phyloP scores from a whole-genome alignment of 1,140 invertebrate species.

The Hypothenemus hampei region DNA sequence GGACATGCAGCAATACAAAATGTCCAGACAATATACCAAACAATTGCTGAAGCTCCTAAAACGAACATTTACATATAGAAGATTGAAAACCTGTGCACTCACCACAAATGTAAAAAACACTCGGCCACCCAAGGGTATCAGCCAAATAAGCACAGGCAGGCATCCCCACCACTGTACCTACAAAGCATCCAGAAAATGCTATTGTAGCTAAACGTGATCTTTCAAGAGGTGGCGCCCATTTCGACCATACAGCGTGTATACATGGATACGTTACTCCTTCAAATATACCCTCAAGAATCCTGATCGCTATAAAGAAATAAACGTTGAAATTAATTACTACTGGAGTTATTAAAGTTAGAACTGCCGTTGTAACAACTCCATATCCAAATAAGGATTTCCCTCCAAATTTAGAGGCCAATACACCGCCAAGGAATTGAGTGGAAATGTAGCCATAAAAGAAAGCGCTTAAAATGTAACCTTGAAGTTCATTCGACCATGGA shows the following conservation, averaged over 20 bases:
- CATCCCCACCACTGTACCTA: slow-evolving; percentile 81
- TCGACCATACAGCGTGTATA: slow-evolving; percentile 81
- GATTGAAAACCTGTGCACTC: slow-evolving; percentile 24
- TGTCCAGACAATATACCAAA: slow-evolving; percentile 70
- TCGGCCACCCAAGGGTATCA: slow-evolving; percentile 74
- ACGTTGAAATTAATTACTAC: slow-evolving; percentile 65
- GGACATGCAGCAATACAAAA: slow-evolving; percentile 70
- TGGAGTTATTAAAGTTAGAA: slow-evolving; percentile 80
- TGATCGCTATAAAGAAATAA: slow-evolving; percentile 63
- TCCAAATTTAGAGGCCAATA: slow-evolving; percentile 52
- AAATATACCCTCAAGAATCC: slow-evolving; percentile 83
- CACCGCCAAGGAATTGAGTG: slow-evolving; percentile 61
- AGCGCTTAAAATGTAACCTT: slow-evolving; percentile 77
- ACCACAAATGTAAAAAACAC: slow-evolving; percentile 87
- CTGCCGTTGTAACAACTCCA: slow-evolving; percentile 75
- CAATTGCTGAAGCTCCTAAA: slow-evolving; percentile 57
- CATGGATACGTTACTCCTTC: slow-evolving; percentile 91
- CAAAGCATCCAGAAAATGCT: slow-evolving; percentile 77
- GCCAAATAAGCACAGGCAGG: slow-evolving; percentile 69
- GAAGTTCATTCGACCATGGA: slow-evolving; percentile 71
- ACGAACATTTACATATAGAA: not conserved
- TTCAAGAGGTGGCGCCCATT: slow-evolving; percentile 82
- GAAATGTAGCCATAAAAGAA: slow-evolving; percentile 82
- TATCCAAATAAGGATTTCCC: slow-evolving; percentile 68
- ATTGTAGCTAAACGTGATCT: slow-evolving; percentile 72